Evolutionary conservation across 2,113 vertebrate species (phyloP).

Genomic region (Rhinolophus ferrumequinum): DNA sequence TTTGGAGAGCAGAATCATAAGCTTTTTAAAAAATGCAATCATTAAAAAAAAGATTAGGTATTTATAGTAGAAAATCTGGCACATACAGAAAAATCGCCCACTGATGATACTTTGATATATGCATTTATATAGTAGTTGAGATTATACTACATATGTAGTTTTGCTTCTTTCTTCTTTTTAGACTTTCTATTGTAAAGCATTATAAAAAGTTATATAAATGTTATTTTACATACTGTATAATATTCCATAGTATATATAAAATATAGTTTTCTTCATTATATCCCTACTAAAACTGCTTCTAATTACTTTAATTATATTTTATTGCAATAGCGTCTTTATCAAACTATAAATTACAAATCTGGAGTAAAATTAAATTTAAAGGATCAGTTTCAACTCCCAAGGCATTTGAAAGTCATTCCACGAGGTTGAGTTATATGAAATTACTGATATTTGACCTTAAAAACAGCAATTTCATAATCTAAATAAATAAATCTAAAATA

Average conservation of each 20-base stretch:
- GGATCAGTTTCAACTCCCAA: neutral
- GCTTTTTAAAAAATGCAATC: neutral
- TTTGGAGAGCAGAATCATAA: neutral
- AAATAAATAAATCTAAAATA: conserved; percentile 32
- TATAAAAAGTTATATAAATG: neutral
- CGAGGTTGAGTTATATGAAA: neutral
- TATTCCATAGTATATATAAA: neutral
- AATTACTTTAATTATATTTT: neutral
- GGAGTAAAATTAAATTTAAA: conserved; percentile 8
- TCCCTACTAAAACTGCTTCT: neutral
- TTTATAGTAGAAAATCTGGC: conserved; percentile 9
- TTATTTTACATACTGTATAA: neutral
- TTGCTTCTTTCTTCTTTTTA: neutral
- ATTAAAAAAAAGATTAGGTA: neutral
- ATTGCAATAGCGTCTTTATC: neutral
- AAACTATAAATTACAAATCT: conserved; percentile 16
- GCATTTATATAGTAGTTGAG: neutral
- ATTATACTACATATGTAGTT: neutral
- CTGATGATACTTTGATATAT: neutral
- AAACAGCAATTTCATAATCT: neutral
- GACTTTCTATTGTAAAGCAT: neutral
- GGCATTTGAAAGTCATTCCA: neutral
- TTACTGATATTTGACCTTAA: conserved; percentile 8
- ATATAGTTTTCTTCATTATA: neutral
- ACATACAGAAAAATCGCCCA: neutral